Evolutionary conservation across 2,888 invertebrate species (phyloP), one percentile per base, ranked within the genome.

Genomic region (Alloscopus bannaensis): DNA sequence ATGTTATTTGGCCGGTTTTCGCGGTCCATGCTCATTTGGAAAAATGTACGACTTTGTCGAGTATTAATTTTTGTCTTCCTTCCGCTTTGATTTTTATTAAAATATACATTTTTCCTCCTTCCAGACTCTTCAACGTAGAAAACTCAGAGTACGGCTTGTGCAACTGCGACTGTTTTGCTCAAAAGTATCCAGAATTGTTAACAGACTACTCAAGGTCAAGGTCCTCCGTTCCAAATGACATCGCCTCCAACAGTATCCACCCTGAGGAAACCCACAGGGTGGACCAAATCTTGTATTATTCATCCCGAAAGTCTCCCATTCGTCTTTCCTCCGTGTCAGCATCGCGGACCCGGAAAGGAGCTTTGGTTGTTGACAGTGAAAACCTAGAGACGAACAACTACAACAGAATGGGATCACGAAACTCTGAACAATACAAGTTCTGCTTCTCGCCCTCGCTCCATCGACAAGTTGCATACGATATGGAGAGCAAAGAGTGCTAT

Each of bases 91-190:
- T 47, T n/a, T 47, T 4, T 4, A 47, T 18, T 59, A 18, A 57
- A 16, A 28, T 28, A 28, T 52, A 6, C 6, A 52, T 22, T 22
- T 57, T 6, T 2, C 8, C 29, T 57, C 29, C 2, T 16, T n/a
- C 13, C 4, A 59, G 65, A 20, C n/a, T 68, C 2, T 76, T 68
- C 24, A 22, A 8, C 3, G 28, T 52, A 0, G 16, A 59, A 1
- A 50, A 40, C 11, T 76, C 76, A 16, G 50, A 59, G 26, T 55
- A 55, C 20, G 76, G 76, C 6, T 50, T 76, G 2, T 76, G 76
- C 47, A 76, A 62, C 42, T 76, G 76, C 22, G 76, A 76, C 22
- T 76, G 76, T 45, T 76, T 76, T 20, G 20, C 50, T 24, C 24
- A 47, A 6, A 13, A 13, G 18, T n/a, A 4, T n/a, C 11, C 47